Conservation (phyloP, 37 sponge, comb jelly and placozoan species). For the Oopsacas minuta region DNA sequence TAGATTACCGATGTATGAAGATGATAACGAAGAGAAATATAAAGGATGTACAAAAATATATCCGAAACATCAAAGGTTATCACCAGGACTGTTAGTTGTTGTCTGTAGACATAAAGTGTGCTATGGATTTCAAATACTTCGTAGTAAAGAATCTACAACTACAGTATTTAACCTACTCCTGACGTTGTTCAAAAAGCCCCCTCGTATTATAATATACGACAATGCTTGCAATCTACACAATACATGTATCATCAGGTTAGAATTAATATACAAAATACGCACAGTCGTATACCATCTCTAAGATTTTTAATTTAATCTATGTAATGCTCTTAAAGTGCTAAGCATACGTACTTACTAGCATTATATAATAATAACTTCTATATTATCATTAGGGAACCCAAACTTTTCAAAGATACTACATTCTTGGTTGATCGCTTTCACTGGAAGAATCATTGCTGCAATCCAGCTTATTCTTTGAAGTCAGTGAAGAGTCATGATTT, state of each 20-base stretch:
- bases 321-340: not conserved
- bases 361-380: not conserved
- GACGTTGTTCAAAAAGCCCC: not conserved
- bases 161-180: not conserved
- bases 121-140: not conserved
- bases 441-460: not conserved
- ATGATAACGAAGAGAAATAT: too few species aligned
- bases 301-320: too few species aligned
- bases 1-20: too few species aligned
- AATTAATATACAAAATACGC: not conserved
- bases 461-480: not conserved
- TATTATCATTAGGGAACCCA: not conserved
- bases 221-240: not conserved
- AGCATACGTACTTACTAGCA: not conserved
- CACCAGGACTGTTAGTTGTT: not conserved
- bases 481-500: not conserved
- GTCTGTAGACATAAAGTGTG: not conserved
- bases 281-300: too few species aligned
- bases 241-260: not conserved
- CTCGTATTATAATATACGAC: not conserved
- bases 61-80: not conserved
- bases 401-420: not conserved
- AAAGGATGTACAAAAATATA: too few species aligned
- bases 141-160: not conserved
- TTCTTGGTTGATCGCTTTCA: constrained; percentile 2